Evolutionary conservation across 2,888 invertebrate species (phyloP).

Genomic region (Cataglyphis altisquamis): DNA sequence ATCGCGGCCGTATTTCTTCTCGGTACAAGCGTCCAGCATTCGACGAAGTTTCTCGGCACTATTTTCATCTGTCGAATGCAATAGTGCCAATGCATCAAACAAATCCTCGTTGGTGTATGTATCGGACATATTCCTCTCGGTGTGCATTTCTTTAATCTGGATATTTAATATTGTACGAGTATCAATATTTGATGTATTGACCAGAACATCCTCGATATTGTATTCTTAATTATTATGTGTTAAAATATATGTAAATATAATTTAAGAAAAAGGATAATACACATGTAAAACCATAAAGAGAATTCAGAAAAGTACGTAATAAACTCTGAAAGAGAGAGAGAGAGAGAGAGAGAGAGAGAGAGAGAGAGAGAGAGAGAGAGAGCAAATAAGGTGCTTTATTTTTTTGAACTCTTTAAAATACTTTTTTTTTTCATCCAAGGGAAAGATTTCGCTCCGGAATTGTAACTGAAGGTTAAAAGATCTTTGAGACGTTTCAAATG

Average conservation of each 20-base stretch:
- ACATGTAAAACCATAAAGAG: background rate
- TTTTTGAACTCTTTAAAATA: background rate
- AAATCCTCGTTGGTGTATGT: conserved; percentile 74
- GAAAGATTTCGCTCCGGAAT: background rate
- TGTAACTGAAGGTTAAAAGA: conserved; percentile 14
- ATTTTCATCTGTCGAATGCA: conserved; percentile 76
- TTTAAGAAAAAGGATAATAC: background rate
- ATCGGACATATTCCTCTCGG: conserved; percentile 59
- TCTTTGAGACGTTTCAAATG: background rate
- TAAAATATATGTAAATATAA: background rate
- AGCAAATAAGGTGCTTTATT: background rate
- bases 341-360: no score
- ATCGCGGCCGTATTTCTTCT: conserved; percentile 64
- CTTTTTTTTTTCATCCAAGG: background rate
- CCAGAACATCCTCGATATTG: background rate
- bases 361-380: background rate
- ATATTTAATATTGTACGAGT: background rate
- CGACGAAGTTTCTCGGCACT: conserved; percentile 76
- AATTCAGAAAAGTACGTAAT: background rate
- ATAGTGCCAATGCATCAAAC: conserved; percentile 72
- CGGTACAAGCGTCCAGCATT: conserved; percentile 75
- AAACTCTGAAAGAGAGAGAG: background rate
- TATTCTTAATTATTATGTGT: background rate
- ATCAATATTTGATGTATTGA: background rate
- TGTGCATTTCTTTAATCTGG: conserved; percentile 63